Evolutionary conservation across 2,797 vertebrate genomes (phyloP).

Genomic region (Ctenochaetus hawaiiensis): DNA sequence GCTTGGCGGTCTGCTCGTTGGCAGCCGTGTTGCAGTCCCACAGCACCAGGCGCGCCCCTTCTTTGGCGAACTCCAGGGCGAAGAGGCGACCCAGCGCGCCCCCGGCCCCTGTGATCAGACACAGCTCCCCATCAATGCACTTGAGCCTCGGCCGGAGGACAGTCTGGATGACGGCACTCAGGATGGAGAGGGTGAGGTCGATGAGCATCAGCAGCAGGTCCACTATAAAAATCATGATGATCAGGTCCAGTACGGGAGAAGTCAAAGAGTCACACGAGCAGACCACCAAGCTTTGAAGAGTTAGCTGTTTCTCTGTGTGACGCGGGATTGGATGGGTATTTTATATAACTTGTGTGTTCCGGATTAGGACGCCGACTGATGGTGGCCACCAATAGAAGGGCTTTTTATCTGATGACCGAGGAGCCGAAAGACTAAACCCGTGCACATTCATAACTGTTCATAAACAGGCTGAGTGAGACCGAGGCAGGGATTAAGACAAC

Average conservation of each 20-base stretch:
- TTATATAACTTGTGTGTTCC: conserved; percentile 73
- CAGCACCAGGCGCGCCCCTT: conserved; percentile 79
- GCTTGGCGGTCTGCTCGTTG: conserved; percentile 77
- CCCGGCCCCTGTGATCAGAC: conserved; percentile 82
- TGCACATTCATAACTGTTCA: conserved; percentile 52
- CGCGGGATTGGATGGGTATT: conserved; percentile 48
- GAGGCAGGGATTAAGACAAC: conserved; percentile 44
- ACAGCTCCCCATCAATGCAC: conserved; percentile 76
- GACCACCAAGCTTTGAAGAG: not conserved
- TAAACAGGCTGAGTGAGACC: conserved; percentile 12
- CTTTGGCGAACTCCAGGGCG: conserved; percentile 80
- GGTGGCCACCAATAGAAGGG: conserved; percentile 58
- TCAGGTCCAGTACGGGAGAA: not conserved
- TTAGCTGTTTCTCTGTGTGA: conserved; percentile 4
- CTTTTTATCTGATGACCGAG: conserved; percentile 61
- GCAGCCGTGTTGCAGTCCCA: conserved; percentile 81
- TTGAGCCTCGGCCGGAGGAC: conserved; percentile 76
- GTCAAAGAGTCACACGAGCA: not conserved
- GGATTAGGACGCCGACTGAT: conserved; percentile 69
- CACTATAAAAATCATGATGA: conserved; percentile 74
- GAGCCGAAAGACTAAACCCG: conserved; percentile 24
- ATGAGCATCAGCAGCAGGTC: conserved; percentile 81
- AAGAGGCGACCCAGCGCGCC: conserved; percentile 78
- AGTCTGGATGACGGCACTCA: conserved; percentile 70
- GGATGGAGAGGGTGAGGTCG: conserved; percentile 68